Evolutionary conservation across 2,797 vertebrate genomes (phyloP).

Genomic region (Xyrichtys novacula): DNA sequence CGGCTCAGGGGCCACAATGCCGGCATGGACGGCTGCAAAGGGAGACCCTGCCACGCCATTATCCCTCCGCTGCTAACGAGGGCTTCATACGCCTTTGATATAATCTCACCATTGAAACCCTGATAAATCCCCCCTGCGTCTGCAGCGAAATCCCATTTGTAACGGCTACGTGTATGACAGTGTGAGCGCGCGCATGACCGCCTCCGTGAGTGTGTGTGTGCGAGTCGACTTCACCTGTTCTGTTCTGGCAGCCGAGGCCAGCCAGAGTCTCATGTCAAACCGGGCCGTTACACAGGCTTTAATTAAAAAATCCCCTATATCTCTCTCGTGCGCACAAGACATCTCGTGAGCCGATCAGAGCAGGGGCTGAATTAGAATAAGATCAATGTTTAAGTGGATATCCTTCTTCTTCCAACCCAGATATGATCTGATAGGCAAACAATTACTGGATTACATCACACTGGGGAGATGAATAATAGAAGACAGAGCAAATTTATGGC

Average conservation of each 20-base stretch:
- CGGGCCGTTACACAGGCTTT: constrained; percentile 76
- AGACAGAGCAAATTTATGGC: constrained; percentile 48
- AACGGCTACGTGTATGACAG: constrained; percentile 76
- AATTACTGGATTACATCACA: constrained; percentile 73
- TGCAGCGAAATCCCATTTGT: constrained; percentile 95
- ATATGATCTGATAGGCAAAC: constrained; percentile 68
- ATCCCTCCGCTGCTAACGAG: constrained; percentile 92
- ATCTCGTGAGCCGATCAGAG: constrained; percentile 84
- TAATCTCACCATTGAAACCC: constrained; percentile 95
- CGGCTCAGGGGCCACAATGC: constrained; percentile 91
- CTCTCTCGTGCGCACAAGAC: constrained; percentile 79
- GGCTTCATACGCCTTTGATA: constrained; percentile 95
- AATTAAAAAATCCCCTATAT: constrained; percentile 75
- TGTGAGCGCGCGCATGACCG: constrained; percentile 33
- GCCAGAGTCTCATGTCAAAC: constrained; percentile 86
- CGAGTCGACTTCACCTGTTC: constrained; percentile 82
- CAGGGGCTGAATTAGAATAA: constrained; percentile 77
- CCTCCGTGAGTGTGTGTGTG: constrained; percentile 22
- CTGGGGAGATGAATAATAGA: constrained; percentile 48
- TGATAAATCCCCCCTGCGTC: constrained; percentile 91
- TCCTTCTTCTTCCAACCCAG: constrained; percentile 43
- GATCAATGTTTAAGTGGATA: constrained; percentile 68
- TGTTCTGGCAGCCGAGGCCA: constrained; percentile 85
- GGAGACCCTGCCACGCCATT: constrained; percentile 92
- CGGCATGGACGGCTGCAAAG: constrained; percentile 88